Percentiles rank a stretch among this genome's conserved stretches.
phyloP scores from a whole-genome alignment of 1,140 invertebrate species.

The Maniola jurtina region DNA sequence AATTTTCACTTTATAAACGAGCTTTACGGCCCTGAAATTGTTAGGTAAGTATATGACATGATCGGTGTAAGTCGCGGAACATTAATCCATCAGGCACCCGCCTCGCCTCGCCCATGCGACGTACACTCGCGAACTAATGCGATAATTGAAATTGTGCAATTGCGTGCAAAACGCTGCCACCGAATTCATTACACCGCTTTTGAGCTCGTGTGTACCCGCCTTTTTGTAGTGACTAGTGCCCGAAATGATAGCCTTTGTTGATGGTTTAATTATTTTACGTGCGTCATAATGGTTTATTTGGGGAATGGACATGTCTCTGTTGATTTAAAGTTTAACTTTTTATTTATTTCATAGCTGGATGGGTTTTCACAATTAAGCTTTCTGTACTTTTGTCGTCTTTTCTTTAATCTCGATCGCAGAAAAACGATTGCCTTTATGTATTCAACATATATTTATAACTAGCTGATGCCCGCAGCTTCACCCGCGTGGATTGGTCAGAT shows the following conservation, averaged over 20 bases:
- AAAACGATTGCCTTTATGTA: too few species aligned
- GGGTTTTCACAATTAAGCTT: too few species aligned
- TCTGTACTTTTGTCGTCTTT: too few species aligned
- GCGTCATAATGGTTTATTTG: slow-evolving; percentile 51
- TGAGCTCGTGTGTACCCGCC: slow-evolving; percentile 39
- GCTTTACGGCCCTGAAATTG: slow-evolving; percentile 5
- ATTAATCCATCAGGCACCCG: slow-evolving; percentile 40
- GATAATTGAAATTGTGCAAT: slow-evolving; percentile 78
- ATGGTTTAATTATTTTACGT: slow-evolving; percentile 64
- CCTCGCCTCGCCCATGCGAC: slow-evolving; percentile 41
- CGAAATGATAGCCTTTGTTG: slow-evolving; percentile 55
- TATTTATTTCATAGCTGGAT: too few species aligned
- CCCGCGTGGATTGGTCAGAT: too few species aligned
- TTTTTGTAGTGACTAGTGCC: slow-evolving; percentile 48
- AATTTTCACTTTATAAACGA: neutral
- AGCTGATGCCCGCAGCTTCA: too few species aligned
- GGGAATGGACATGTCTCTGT: slow-evolving; percentile 39
- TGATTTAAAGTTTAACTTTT: slow-evolving; percentile 2
- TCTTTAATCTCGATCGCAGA: too few species aligned
- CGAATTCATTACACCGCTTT: slow-evolving; percentile 72
- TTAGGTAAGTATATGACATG: slow-evolving; percentile 9
- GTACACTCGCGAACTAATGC: slow-evolving; percentile 57
- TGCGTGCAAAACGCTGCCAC: slow-evolving; percentile 69
- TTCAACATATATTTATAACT: too few species aligned
- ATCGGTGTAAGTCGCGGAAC: slow-evolving; percentile 18